Evolutionary conservation across 2,888 invertebrate species (phyloP).

Genomic region (Rhamnusium bicolor): DNA sequence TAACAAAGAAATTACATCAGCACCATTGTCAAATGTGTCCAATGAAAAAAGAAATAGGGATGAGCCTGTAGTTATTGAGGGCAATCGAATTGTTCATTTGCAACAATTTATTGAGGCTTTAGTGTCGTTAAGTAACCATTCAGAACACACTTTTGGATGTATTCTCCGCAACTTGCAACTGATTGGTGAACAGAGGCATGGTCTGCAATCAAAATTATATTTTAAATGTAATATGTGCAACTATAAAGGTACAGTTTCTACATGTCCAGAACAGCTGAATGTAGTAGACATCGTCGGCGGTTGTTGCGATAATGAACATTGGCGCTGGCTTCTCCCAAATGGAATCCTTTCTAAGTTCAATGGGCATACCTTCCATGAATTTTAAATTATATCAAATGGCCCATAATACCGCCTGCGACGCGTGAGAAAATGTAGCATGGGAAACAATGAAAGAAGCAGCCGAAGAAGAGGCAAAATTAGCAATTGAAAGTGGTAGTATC

Average conservation of each 20-base stretch:
- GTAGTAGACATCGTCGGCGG: background rate
- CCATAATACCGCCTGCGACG: background rate
- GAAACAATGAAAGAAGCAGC: background rate
- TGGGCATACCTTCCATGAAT: background rate
- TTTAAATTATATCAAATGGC: background rate
- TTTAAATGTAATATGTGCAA: slow-evolving; percentile 1
- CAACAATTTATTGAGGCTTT: background rate
- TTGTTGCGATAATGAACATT: background rate
- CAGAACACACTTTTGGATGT: background rate
- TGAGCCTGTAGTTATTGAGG: too few relatives aligned
- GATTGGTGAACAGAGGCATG: background rate
- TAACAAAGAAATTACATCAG: too few relatives aligned
- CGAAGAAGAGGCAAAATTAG: slow-evolving; percentile 2
- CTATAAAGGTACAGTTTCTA: background rate
- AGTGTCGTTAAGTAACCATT: background rate
- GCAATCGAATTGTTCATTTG: background rate
- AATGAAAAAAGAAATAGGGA: too few relatives aligned
- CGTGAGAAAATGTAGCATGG: background rate
- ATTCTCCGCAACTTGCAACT: background rate
- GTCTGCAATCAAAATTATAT: background rate
- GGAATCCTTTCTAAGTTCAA: background rate
- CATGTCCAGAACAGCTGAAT: background rate
- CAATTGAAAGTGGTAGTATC: slow-evolving; percentile 24
- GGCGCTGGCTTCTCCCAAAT: background rate
- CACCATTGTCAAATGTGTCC: too few relatives aligned